A percentile compares a stretch with the other conserved stretches of the same genome.
phyloP scores from a whole-genome alignment of 2,113 vertebrate genomes.

The Hiodon tergisus region DNA sequence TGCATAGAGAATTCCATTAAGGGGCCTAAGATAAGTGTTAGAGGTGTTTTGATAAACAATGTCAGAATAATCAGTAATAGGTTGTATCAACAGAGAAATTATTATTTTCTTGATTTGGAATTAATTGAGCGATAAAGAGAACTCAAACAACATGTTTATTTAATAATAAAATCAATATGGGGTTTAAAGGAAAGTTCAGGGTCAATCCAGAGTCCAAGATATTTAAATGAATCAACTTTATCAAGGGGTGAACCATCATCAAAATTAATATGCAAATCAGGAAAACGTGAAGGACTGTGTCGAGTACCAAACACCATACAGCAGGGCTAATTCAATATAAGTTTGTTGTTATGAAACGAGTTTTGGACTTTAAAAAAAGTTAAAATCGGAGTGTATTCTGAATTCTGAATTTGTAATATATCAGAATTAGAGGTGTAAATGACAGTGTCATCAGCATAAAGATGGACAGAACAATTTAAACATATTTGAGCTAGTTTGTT shows the following conservation, averaged over 20 bases:
- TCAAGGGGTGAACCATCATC: conserved; percentile 1
- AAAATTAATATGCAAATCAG: background rate
- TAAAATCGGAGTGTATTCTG: too few species aligned
- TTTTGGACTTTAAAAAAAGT: too few species aligned
- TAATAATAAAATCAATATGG: too few species aligned
- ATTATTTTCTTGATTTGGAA: conserved; percentile 5
- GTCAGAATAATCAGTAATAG: background rate
- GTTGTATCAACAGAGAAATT: background rate
- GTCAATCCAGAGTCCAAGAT: conserved; percentile 13
- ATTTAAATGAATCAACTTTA: conserved; percentile 11
- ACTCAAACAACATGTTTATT: conserved; percentile 1
- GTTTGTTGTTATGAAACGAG: too few species aligned
- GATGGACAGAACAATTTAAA: too few species aligned
- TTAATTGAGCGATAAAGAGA: background rate
- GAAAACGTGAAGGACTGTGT: background rate
- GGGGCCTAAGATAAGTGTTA: too few species aligned
- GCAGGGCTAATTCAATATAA: background rate
- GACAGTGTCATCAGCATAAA: too few species aligned
- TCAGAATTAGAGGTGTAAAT: too few species aligned
- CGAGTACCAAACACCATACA: conserved; percentile 2
- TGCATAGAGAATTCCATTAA: too few species aligned
- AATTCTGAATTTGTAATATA: too few species aligned
- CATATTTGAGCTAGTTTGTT: too few species aligned
- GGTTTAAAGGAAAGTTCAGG: conserved; percentile 5
- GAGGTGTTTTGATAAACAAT: background rate